Evolutionary conservation across 2,113 vertebrate species (phyloP).

Genomic region (Gobius niger): DNA sequence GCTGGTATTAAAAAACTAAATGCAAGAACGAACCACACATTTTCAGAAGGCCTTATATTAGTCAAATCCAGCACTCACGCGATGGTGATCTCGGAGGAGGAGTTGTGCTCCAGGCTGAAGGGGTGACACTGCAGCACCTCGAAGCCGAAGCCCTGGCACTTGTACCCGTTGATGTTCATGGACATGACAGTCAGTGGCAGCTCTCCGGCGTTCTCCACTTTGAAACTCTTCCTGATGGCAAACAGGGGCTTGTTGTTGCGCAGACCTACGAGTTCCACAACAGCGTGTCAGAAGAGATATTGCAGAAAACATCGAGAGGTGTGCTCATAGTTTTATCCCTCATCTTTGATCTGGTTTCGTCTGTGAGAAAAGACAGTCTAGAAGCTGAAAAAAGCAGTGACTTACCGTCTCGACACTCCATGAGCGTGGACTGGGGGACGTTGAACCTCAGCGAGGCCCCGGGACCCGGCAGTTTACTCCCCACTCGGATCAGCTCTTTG

Average conservation of each 20-base stretch:
- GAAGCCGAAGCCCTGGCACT: conserved; percentile 95
- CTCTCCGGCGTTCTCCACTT: conserved; percentile 94
- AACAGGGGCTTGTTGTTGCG: conserved; percentile 89
- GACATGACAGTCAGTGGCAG: conserved; percentile 91
- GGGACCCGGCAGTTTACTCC: conserved; percentile 88
- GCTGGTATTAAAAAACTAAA: no score
- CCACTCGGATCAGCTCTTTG: conserved; percentile 89
- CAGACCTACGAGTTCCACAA: conserved; percentile 73
- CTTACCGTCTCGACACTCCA: conserved; percentile 93
- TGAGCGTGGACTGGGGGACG: conserved; percentile 93
- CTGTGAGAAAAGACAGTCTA: no score
- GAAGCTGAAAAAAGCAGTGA: no score
- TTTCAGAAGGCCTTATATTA: no score
- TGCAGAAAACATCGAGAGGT: no score
- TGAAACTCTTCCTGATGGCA: conserved; percentile 93
- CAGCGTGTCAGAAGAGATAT: background rate
- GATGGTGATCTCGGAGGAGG: conserved; percentile 91
- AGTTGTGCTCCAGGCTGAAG: conserved; percentile 87
- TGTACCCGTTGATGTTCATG: conserved; percentile 95
- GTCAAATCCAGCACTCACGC: conserved; percentile 75
- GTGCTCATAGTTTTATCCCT: no score
- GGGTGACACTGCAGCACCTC: conserved; percentile 90
- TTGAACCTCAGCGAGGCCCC: conserved; percentile 93
- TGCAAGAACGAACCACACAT: no score
- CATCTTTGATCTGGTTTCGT: no score